Base-by-base conservation (phyloP, 2,113 vertebrate genomes). In the Rhinoderma darwinii region DNA sequence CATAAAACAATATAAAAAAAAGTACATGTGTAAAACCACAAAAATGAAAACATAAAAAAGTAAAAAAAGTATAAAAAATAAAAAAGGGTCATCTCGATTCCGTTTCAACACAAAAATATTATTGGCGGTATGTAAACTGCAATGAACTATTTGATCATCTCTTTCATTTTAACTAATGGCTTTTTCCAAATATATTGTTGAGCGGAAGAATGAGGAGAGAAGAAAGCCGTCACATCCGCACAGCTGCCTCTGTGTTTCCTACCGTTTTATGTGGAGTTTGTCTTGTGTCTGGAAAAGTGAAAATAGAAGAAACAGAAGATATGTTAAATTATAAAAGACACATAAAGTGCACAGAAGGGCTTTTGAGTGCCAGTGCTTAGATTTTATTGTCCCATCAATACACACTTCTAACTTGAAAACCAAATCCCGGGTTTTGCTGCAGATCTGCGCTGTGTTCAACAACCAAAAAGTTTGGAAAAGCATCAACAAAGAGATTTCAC, bases 321-420 rank as follows among this genome's bases (percentile, higher is more conserved):
- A 74, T 22, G 82, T 74, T 74, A 84, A 74, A 84, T 75, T 75
- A 84, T 84, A 74, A 84, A 84, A 84, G 25, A 75, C 39, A 37
- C 83, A 84, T 84, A 84, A 84, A 59, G 68, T 73, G 83, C 68
- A 73, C 83, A 75, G 83, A 84, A 84, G 68, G 83, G 70, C 47
- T 84, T 54, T 73, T 56, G 50, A 75, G 83, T 54, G 47, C 50
- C 37, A 59, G 47, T 73, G 47, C 83, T 83, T 83, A 37, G 27
- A 39, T 39, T 84, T 84, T 84, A 84, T 43, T 9, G 54, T 18
- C 43, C 83, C 70, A 84, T 84, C 83, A 84, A 84, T 84, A 84
- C 63, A 84, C 15, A 50, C 75, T 84, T 43, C 83, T 84, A 84
- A 84, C 50, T 61, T 41, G 70, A 54, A 43, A 73, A 47, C 32